These are phyloP conservation scores for Hipposideros larvatus DNA, from an alignment of 2,797 vertebrate species.

Conservation along the genomic window DNA sequence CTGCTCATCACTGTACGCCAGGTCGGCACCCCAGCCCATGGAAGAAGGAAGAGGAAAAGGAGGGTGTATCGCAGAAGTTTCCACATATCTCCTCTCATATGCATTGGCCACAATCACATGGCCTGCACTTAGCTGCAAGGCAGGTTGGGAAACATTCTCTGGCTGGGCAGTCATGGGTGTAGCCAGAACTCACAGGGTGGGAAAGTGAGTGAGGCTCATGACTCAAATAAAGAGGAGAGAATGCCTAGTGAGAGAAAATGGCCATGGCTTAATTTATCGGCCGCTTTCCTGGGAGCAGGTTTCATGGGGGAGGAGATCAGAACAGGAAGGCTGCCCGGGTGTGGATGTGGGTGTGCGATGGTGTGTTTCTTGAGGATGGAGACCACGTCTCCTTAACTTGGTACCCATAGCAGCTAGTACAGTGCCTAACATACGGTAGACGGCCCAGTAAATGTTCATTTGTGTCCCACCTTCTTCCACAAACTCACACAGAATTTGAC, in stretches of 20 bases:
- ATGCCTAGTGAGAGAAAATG: neutral
- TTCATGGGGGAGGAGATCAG: neutral
- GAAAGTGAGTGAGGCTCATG: neutral
- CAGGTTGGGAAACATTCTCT: neutral
- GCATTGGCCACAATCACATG: neutral
- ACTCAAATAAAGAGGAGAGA: neutral
- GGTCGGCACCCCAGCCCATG: neutral
- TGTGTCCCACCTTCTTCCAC: neutral
- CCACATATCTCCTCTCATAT: neutral
- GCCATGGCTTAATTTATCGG: neutral
- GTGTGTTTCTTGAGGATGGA: neutral
- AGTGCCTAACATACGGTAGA: neutral
- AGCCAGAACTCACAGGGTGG: neutral
- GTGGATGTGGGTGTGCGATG: neutral
- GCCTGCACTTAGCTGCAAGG: neutral
- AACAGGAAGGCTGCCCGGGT: neutral
- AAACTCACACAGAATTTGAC: neutral
- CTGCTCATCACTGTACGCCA: accelerated
- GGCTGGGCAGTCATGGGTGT: neutral
- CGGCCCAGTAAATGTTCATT: no score
- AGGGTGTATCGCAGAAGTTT: neutral
- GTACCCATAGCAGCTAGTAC: neutral
- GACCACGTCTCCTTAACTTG: neutral
- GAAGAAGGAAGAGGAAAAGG: neutral
- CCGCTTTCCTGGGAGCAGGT: neutral